Conservation (phyloP, 2,113 vertebrate species). For the Nothoprocta pentlandii region DNA sequence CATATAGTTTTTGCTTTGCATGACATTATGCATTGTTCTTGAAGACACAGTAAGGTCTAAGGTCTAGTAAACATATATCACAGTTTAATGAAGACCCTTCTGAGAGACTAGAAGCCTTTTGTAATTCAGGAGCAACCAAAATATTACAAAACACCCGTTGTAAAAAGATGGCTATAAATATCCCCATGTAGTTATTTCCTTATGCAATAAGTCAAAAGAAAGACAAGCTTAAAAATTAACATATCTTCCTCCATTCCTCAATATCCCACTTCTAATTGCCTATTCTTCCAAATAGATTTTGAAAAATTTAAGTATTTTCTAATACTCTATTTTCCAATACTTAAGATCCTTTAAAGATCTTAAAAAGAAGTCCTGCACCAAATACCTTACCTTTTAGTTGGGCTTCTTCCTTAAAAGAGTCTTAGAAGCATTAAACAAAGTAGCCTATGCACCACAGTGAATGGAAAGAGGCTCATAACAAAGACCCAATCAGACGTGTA, state of each 20-base stretch:
- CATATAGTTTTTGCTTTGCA: not conserved
- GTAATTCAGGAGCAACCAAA: not conserved
- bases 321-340: not conserved
- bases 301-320: not conserved
- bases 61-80: not conserved
- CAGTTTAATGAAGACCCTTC: not conserved
- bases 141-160: not conserved
- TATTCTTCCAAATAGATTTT: slow-evolving; percentile 21
- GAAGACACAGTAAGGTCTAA: not conserved
- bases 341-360: not conserved
- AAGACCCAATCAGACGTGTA: not conserved
- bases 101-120: not conserved
- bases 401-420: not conserved
- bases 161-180: not conserved
- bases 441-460: not conserved
- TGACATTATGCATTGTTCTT: not conserved
- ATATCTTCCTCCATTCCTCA: not conserved
- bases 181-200: not conserved
- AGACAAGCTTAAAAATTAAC: not conserved
- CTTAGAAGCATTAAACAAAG: not conserved
- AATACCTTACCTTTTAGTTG: not conserved
- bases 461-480: not conserved
- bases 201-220: not conserved
- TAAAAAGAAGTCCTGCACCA: not conserved
- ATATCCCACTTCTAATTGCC: slow-evolving; percentile 53